A percentile compares a stretch with the other conserved stretches of the same genome.
phyloP scores from a whole-genome alignment of 2,888 invertebrate species.

The Asteroscopus sphinx region DNA sequence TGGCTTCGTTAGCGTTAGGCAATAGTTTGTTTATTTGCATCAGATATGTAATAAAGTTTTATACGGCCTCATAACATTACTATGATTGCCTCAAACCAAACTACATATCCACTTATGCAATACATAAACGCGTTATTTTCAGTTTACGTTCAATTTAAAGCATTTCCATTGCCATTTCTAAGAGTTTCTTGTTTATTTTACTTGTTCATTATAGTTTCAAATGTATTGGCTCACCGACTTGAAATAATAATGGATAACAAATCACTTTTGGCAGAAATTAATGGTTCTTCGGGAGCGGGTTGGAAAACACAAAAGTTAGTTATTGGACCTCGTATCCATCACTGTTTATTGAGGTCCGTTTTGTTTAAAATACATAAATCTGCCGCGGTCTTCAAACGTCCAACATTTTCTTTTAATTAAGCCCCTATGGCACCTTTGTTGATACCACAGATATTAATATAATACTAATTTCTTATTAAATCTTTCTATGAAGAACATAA shows the following conservation, averaged over 20 bases:
- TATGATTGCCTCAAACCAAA: conserved; percentile 9
- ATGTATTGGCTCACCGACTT: conserved; percentile 40
- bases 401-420: conserved; percentile 1
- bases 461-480: conserved; percentile 5
- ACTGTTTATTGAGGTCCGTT: conserved; percentile 55
- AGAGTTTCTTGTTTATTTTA: conserved; percentile 31
- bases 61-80: conserved; percentile 17
- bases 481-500: conserved; percentile 1
- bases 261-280: conserved; percentile 61
- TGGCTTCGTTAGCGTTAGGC: conserved; percentile 65
- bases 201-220: conserved; percentile 35
- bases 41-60: conserved; percentile 59
- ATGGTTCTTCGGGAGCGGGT: conserved; percentile 37
- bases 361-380: conserved; percentile 26
- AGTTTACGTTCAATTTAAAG: conserved; percentile 25
- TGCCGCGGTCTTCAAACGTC: conserved; percentile 3
- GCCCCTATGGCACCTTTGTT: conserved; percentile 4
- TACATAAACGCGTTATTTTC: conserved; percentile 33
- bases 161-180: conserved; percentile 14
- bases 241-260: conserved; percentile 53
- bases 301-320: conserved; percentile 60
- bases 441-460: too few relatives aligned
- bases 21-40: conserved; percentile 64
- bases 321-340: conserved; percentile 69
- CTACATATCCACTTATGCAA: conserved; percentile 38